Evolutionary conservation across 2,113 vertebrate species (phyloP), one percentile per base, ranked within the genome.

Genomic region (Grallaria varia): DNA sequence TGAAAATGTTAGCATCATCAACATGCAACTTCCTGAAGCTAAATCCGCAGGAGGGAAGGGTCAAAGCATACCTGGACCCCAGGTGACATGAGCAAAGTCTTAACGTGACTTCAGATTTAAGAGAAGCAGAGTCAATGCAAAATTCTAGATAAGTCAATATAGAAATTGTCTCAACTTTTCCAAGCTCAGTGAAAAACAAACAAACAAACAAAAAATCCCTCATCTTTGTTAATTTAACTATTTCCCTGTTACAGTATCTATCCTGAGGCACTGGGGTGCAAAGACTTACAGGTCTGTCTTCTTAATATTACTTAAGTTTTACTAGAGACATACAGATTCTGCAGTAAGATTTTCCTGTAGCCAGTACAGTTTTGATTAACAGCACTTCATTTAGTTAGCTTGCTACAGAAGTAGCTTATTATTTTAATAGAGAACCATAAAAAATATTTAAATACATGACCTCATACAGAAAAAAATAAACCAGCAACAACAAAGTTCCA

Each of bases 321-420:
- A 62, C 35, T 17, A 33, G n/a, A 93, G 68, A 69, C 8, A 23
- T 63, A 27, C 49, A 64, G 9, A 37, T 75, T 77, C 40, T 82
- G 84, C 47, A 82, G 20, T 1, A 72, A 58, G 45, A 45, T 76
- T 27, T 73, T 86, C 35, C 31, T 59, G 50, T 11, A 71, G 52
- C 39, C 39, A 62, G 22, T 75, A 66, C 53, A 59, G 17, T 69
- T 89, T 39, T 80, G 33, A 81, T 67, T 33, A 66, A 55, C 31
- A 69, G 47, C 35, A 69, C 74, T 84, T 83, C 62, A 72, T 75
- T 87, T 71, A 79, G 52, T 59, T 90, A 81, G 71, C 72, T 52
- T 90, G 93, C 95, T 95, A 93, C 80, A 56, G 60, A 86, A 84
- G 73, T 74, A 95, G 90, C 88, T 91, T 94, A 81, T 60, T 73